Percentiles rank a stretch among this genome's conserved stretches.
phyloP scores from a whole-genome alignment of 2,113 vertebrate species.

The Limanda limanda region DNA sequence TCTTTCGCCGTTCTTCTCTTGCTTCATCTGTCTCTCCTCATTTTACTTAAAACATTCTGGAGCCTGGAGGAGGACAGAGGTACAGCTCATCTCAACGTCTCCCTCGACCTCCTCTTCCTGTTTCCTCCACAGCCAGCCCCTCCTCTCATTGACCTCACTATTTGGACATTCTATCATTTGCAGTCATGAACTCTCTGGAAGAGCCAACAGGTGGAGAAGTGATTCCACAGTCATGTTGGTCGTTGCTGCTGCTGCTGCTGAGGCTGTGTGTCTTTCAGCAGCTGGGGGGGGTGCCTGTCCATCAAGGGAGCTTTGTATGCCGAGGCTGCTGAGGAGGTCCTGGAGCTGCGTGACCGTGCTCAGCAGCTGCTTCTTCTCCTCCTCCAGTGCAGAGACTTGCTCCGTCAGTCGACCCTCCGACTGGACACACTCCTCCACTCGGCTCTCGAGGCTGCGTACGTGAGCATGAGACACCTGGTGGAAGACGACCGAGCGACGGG shows the following conservation, averaged over 20 bases:
- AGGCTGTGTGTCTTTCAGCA: constrained; percentile 1
- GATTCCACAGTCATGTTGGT: constrained; percentile 34
- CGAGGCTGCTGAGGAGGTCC: constrained; percentile 59
- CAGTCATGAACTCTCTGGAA: constrained; percentile 36
- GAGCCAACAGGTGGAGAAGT: constrained; percentile 20
- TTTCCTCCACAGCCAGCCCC: neutral
- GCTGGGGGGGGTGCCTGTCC: constrained; percentile 13
- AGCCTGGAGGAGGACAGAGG: constrained; percentile 8
- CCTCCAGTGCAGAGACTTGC: constrained; percentile 84
- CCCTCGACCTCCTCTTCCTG: neutral
- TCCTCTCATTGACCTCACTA: neutral
- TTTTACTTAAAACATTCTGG: constrained; percentile 26
- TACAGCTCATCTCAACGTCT: neutral
- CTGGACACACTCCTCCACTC: constrained; percentile 83
- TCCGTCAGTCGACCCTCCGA: constrained; percentile 86
- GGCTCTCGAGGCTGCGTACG: constrained; percentile 89
- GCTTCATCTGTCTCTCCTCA: constrained; percentile 2
- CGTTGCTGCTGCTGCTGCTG: neutral
- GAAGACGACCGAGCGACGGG: neutral
- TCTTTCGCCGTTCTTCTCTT: neutral
- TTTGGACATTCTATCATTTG: constrained; percentile 2
- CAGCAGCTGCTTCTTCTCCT: constrained; percentile 85
- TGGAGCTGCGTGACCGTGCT: constrained; percentile 81
- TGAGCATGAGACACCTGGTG: constrained; percentile 89
- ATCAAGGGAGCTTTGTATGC: constrained; percentile 43